These are phyloP conservation scores for Momotus momota DNA, from an alignment of 2,797 vertebrate genomes.

Conservation along the genomic window DNA sequence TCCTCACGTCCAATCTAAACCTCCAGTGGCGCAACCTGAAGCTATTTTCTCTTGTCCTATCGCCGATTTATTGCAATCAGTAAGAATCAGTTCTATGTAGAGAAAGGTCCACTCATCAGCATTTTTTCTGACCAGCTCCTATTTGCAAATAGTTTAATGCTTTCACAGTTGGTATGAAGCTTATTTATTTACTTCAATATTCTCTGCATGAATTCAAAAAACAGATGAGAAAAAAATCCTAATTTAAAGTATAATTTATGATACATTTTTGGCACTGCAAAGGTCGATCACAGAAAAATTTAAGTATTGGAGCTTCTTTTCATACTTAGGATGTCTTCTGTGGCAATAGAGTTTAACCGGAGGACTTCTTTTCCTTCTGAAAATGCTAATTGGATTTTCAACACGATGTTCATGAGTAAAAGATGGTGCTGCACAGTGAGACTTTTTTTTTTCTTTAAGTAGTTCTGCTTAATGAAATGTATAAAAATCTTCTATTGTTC, in stretches of 20 bases:
- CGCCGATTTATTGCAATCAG: background rate
- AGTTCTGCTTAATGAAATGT: constrained; percentile 68
- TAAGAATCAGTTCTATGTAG: background rate
- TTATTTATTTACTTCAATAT: constrained; percentile 16
- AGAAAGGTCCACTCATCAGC: background rate
- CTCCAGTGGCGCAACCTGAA: background rate
- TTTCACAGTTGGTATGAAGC: background rate
- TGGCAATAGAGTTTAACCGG: constrained; percentile 17
- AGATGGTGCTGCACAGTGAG: constrained; percentile 8
- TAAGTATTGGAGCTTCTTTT: constrained; percentile 1
- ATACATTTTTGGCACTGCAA: constrained; percentile 7
- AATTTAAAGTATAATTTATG: constrained; percentile 47
- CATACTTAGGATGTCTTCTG: background rate
- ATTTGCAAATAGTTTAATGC: background rate
- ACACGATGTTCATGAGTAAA: constrained; percentile 44
- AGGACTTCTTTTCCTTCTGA: constrained; percentile 29
- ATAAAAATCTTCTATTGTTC: constrained; percentile 69
- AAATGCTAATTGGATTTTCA: constrained; percentile 57
- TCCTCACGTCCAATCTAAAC: background rate
- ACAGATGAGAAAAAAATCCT: background rate
- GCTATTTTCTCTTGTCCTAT: background rate
- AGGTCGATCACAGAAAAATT: background rate
- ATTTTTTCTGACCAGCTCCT: constrained; percentile 10
- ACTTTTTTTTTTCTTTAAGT: constrained; percentile 25
- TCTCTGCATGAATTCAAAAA: constrained; percentile 5